These are phyloP conservation scores for Peromyscus leucopus DNA, from an alignment of 2,113 vertebrate species.

Conservation along the genomic window DNA sequence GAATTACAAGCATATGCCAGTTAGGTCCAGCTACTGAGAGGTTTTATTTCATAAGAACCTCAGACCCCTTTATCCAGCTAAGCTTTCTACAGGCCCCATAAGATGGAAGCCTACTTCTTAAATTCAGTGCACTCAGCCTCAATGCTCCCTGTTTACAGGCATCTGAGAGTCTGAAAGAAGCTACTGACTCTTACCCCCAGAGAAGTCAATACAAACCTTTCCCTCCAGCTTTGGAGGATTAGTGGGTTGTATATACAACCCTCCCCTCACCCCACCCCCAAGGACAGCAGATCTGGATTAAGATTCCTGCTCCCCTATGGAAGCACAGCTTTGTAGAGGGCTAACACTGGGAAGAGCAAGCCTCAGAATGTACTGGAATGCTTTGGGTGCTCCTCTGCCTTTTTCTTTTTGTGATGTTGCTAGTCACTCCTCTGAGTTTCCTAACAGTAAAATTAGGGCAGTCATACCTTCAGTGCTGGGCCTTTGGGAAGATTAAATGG, in stretches of 20 bases:
- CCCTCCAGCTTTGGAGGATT: conserved; percentile 10
- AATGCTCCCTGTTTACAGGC: conserved; percentile 8
- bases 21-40: background rate
- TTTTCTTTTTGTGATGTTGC: background rate
- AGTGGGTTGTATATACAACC: background rate
- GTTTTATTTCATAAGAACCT: conserved; percentile 27
- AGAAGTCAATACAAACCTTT: conserved; percentile 40
- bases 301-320: background rate
- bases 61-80: background rate
- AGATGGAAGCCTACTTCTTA: background rate
- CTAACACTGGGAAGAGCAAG: background rate
- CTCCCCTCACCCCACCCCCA: background rate
- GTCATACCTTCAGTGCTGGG: background rate
- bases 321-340: background rate
- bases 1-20: background rate
- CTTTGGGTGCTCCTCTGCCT: background rate
- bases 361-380: background rate
- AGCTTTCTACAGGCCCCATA: background rate
- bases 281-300: background rate
- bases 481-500: conserved; percentile 41
- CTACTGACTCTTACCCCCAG: background rate
- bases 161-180: conserved; percentile 58
- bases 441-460: conserved; percentile 2
- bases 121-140: background rate
- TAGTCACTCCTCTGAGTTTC: conserved; percentile 31